Base-by-base conservation (phyloP, 2,797 vertebrate species). In the Muscicapa comitata region DNA sequence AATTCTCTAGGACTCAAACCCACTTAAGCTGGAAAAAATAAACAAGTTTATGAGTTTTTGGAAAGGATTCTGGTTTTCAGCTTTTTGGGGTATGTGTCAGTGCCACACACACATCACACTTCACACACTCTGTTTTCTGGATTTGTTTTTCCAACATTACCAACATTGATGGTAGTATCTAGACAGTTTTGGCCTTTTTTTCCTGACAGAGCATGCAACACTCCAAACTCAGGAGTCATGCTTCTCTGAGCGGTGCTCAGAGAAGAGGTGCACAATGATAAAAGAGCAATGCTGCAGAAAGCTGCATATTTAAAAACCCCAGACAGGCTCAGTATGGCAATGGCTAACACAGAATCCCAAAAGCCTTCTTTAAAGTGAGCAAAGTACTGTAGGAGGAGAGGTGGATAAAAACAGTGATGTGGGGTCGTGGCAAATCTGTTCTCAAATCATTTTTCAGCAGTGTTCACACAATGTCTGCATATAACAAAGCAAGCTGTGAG, bases 141-240 rank as follows among this genome's bases (percentile, higher is more conserved):
- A 51, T 47, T 68, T 31, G 4, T 15, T 71, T 66, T 58, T 47
- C 51, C 2, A 17, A 15, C 1, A 42, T 55, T 31, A 47, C 7
- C 8, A 59, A 51, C 7, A 35, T 28, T n/a, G 38, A 33, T 15
- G 19, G 10, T 21, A 59, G 12, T 5, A 54, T n/a, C 16, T 1
- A 2, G 38, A 19, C 5, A 53, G 61, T 45, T 91, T 50, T 17
- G 35, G 57, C 28, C 12, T 51, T 71, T 43, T 57, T 57, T 45
- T 43, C 31, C 17, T 45, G 38, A 37, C 38, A 20, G 15, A 13
- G 7, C 3, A 24, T 5, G 9, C 15, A 75, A 53, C 14, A 35
- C 0, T 0, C 18, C 24, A 37, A 67, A 45, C 8, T n/a, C n/a
- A n/a, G 23, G 16, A 19, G 37, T 5, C 6, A 33, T 33, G 17